Evolutionary conservation across 2,113 vertebrate species (phyloP).

Genomic region (Poeciliopsis occidentalis): DNA sequence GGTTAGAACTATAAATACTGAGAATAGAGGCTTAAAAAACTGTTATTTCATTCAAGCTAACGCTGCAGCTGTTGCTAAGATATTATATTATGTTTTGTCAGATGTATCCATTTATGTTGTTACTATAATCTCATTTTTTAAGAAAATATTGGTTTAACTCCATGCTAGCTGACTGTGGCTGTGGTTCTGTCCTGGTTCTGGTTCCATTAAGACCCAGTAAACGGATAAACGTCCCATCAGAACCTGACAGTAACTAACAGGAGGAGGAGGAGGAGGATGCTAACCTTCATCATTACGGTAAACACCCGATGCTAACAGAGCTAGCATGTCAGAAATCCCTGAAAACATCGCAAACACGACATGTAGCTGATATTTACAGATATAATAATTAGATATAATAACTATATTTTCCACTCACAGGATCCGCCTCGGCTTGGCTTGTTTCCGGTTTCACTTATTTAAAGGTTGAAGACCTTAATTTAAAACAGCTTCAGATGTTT

Average conservation of each 20-base stretch:
- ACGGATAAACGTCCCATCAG: neutral
- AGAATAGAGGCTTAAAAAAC: too few relatives aligned
- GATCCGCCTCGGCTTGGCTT: neutral
- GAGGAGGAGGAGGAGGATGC: neutral
- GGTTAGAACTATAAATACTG: too few relatives aligned
- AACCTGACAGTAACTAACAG: neutral
- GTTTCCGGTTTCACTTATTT: neutral
- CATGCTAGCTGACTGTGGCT: neutral
- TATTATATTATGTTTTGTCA: neutral
- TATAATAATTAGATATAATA: too few relatives aligned
- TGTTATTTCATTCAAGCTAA: too few relatives aligned
- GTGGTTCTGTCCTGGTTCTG: neutral
- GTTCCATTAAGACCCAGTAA: too few relatives aligned
- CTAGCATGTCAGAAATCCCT: neutral
- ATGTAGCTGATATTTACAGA: rapidly evolving
- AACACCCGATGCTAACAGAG: slow-evolving; percentile 1
- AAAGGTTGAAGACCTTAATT: neutral
- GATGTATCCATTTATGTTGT: neutral
- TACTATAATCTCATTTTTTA: neutral
- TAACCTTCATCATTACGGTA: neutral
- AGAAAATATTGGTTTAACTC: neutral
- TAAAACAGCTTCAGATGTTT: neutral
- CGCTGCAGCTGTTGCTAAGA: too few relatives aligned
- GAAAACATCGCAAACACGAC: neutral
- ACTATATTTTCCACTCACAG: neutral